Conservation (phyloP, 2,888 invertebrate genomes). For the Bugulina stolonifera region DNA sequence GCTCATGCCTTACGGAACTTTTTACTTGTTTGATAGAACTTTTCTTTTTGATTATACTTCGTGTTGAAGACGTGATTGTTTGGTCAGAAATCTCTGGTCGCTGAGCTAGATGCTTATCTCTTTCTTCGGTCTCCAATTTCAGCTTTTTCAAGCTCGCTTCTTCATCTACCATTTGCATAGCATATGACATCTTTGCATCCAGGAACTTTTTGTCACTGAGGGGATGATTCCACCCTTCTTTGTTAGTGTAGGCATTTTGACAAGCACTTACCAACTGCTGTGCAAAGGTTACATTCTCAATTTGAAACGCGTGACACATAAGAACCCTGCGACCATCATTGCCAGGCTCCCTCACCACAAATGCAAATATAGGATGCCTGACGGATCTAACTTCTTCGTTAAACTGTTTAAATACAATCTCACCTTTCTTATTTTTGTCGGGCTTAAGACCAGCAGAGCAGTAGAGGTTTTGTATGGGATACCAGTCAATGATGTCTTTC, state of each 20-base stretch:
- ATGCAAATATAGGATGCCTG: background rate
- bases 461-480: constrained; percentile 19
- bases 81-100: background rate
- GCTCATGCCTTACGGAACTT: background rate
- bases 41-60: background rate
- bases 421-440: background rate
- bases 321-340: background rate
- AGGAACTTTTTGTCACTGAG: background rate
- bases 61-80: background rate
- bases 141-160: background rate
- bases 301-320: constrained; percentile 9
- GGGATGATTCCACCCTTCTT: background rate
- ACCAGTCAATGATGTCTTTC: background rate
- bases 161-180: constrained; percentile 8
- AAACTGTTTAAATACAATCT: background rate
- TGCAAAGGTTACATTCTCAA: background rate
- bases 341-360: constrained; percentile 3
- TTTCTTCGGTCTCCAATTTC: background rate
- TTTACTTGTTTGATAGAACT: background rate
- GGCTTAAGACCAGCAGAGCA: constrained; percentile 6
- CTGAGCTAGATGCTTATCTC: constrained; percentile 1
- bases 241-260: constrained; percentile 1
- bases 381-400: background rate
- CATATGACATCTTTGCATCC: constrained; percentile 7
- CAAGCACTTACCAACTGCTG: background rate